Conservation (phyloP, 2,888 invertebrate species). For the Drosophila melanosoma region DNA sequence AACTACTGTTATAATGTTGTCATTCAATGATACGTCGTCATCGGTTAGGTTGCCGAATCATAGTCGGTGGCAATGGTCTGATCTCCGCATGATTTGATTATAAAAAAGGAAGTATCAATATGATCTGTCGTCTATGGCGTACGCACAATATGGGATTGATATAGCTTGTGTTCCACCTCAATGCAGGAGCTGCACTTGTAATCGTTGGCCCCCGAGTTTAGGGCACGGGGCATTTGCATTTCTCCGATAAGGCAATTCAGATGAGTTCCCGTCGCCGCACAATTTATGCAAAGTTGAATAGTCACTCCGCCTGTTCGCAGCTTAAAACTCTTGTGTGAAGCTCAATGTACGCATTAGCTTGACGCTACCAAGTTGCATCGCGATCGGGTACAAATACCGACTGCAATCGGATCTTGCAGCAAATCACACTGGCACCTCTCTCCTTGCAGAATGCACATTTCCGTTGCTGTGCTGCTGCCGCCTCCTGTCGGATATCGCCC, state of each 20-base stretch:
- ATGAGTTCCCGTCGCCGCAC: conserved; percentile 75
- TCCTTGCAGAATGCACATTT: conserved; percentile 72
- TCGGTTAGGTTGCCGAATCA: conserved; percentile 26
- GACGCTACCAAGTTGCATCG: conserved; percentile 92
- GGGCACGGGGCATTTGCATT: conserved; percentile 5
- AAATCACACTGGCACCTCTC: conserved; percentile 69
- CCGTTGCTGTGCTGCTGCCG: conserved; percentile 85
- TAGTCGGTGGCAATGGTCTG: neutral
- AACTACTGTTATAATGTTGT: conserved; percentile 33
- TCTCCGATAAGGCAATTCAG: conserved; percentile 49
- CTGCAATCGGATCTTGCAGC: conserved; percentile 66
- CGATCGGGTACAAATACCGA: conserved; percentile 86
- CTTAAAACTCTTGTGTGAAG: conserved; percentile 87
- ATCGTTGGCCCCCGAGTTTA: neutral
- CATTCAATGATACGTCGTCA: conserved; percentile 16
- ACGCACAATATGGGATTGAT: neutral
- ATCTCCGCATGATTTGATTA: conserved; percentile 16
- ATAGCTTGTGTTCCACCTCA: conserved; percentile 34
- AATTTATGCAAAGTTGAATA: conserved; percentile 66
- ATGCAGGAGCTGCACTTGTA: conserved; percentile 68
- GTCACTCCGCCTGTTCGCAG: conserved; percentile 87
- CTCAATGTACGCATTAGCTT: conserved; percentile 90
- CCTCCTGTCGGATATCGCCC: conserved; percentile 89
- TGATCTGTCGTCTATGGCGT: neutral
- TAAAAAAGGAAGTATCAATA: conserved; percentile 35